phyloP scores from a whole-genome alignment of 2,797 vertebrate genomes.

The Sebastolobus altivelis region DNA sequence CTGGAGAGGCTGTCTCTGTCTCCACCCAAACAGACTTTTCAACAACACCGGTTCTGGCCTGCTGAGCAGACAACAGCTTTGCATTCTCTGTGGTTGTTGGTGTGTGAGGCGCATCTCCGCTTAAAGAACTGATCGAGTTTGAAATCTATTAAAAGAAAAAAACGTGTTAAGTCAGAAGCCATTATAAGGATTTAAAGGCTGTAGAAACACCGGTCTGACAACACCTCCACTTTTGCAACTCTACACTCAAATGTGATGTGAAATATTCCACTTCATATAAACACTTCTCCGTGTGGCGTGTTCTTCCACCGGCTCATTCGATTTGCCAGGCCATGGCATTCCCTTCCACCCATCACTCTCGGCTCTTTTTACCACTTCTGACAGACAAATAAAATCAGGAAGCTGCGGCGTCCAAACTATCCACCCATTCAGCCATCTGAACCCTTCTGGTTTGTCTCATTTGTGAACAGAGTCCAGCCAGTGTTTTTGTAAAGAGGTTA shows the following conservation, averaged over 20 bases:
- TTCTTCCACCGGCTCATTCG: conserved; percentile 36
- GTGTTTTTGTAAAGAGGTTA: conserved; percentile 13
- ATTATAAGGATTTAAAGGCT: neutral
- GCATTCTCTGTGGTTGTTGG: neutral
- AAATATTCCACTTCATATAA: conserved; percentile 8
- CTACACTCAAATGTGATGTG: neutral
- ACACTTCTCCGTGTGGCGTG: neutral
- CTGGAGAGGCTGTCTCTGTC: conserved; percentile 51
- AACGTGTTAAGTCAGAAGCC: neutral
- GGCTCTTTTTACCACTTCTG: conserved; percentile 60
- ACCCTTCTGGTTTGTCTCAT: conserved; percentile 44
- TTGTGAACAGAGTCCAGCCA: conserved; percentile 35
- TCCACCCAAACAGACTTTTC: conserved; percentile 37
- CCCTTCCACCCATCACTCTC: conserved; percentile 80
- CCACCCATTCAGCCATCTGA: conserved; percentile 49
- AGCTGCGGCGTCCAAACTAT: conserved; percentile 60
- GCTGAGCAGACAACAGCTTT: conserved; percentile 18
- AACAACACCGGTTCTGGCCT: neutral
- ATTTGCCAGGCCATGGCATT: conserved; percentile 75
- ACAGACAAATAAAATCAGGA: conserved; percentile 76
- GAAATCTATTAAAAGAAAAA: neutral
- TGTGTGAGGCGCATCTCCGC: neutral
- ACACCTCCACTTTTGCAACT: neutral
- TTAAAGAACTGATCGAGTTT: conserved; percentile 4
- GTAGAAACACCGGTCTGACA: neutral